Base-by-base conservation (phyloP, 2,888 invertebrate genomes). In the Drosophila anomelani region DNA sequence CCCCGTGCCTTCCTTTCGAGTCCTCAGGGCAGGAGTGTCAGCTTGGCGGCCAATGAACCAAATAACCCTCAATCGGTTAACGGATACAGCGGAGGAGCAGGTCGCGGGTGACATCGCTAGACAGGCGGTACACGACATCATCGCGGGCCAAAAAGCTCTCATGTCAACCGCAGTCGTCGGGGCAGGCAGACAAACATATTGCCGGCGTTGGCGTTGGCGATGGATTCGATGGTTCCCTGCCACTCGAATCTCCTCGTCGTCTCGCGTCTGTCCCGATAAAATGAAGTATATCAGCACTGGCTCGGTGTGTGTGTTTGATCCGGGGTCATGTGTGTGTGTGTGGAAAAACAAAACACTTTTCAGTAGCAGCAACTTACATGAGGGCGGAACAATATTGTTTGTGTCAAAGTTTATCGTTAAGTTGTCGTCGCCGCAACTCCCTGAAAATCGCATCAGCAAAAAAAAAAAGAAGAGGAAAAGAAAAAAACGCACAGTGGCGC, bases 341-440 rank as follows among this genome's bases (percentile, higher is more conserved):
- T 74, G 79, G 72, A 81, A 76, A 69, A 66, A 61, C 63, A 79
- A 76, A 68, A 70, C 67, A 68, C 67, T 68, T 68, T 68, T 47
- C 68, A 61, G 60, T 53, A 60, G 41, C 63, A 61, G 67, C 68
- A 74, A 68, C 69, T 59, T 64, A 53, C 55, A 70, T 47, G 76
- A 43, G 75, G 47, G 49, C 41, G 74, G 75, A 85, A 81, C 85
- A 81, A 74, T 76, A 76, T 80, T 80, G 79, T 84, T 83, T 67
- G 61, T 75, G 78, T 85, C 81, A 64, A 68, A 81, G 79, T 83
- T 85, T 88, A 86, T 89, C 89, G 85, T 88, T 88, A 88, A 86
- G 73, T 84, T 66, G 74, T 68, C 61, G 68, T 66, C 64, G 70
- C 58, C 63, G 64, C 63, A 54, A 46, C 54, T 75, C 72, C 75